Conservation (phyloP, 2,797 vertebrate genomes). For the Masticophis lateralis region DNA sequence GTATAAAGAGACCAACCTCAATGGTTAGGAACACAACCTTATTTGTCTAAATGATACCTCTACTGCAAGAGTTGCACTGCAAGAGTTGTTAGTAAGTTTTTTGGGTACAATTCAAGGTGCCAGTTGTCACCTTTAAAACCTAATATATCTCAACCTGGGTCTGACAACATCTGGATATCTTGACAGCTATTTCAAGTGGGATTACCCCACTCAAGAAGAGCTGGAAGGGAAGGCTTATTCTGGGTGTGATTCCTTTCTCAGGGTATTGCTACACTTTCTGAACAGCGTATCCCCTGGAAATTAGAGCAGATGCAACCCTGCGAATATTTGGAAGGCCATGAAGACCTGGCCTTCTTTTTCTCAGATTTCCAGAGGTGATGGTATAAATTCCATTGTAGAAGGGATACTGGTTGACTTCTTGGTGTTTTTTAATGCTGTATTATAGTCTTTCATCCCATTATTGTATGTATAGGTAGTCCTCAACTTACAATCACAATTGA, state of each 20-base stretch:
- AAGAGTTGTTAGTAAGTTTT: neutral
- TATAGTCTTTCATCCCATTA: neutral
- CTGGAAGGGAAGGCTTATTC: neutral
- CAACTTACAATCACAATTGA: neutral
- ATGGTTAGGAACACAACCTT: neutral
- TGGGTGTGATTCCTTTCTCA: neutral
- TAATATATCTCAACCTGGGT: neutral
- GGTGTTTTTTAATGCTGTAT: neutral
- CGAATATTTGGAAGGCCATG: neutral
- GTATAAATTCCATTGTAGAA: neutral
- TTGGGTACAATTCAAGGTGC: neutral
- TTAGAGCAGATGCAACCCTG: neutral
- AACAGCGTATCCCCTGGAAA: neutral
- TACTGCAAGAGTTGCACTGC: neutral
- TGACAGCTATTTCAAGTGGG: neutral
- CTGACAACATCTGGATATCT: neutral
- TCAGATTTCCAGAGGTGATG: neutral
- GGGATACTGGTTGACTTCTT: neutral
- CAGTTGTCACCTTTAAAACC: neutral
- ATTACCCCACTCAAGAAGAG: neutral
- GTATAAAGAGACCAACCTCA: neutral
- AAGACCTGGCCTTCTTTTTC: neutral
- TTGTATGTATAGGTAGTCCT: neutral
- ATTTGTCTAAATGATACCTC: neutral
- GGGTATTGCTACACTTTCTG: neutral